Base-by-base conservation (phyloP, 2,113 vertebrate genomes). In the Halichoerus grypus region DNA sequence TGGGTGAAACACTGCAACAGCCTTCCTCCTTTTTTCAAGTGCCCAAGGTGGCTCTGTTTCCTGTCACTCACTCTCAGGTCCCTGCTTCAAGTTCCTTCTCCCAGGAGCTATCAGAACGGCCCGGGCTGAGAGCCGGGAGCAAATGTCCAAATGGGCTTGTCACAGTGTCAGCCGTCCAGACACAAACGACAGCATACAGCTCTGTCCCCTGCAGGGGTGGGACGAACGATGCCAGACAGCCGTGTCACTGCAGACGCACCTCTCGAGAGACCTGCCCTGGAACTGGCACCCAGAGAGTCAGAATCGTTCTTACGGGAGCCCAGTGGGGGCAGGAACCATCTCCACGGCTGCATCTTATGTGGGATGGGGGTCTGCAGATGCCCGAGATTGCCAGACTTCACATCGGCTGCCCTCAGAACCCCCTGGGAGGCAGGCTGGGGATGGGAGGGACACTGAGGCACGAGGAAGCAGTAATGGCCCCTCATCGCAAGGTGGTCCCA, bases 101-200 rank as follows among this genome's bases (percentile, higher is more conserved):
- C 80, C 77, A 69, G 91, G 76, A 91, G 76, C 74, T 53, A 31
- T 74, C 59, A 72, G 83, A 74, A 82, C 1, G 51, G 76, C 63
- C 39, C 11, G 2, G 86, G 42, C 88, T 69, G 69, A 57, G 61
- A 51, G 90, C 90, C 49, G 24, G 90, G 49, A 97, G 90, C 96
- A 85, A 88, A 94, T 0, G 13, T 96, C 95, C 90, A 57, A 31
- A 91, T 33, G n/a, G 94, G 83, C 72, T 96, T 94, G 74, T 98
- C 97, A 88, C 18, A 2, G 28, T 88, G 90, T 97, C 90, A 88
- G 39, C 63, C 80, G 49, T 94, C n/a, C 87, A 63, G 49, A 95
- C 10, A 18, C 84, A 88, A 95, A 96, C 59, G 6, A 59, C 76
- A 96, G 26, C 1, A 1, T 42, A 97, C 88, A 85, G 84, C 59